Evolutionary conservation across 2,797 vertebrate species (phyloP).

Genomic region (Adelosebastes latens): DNA sequence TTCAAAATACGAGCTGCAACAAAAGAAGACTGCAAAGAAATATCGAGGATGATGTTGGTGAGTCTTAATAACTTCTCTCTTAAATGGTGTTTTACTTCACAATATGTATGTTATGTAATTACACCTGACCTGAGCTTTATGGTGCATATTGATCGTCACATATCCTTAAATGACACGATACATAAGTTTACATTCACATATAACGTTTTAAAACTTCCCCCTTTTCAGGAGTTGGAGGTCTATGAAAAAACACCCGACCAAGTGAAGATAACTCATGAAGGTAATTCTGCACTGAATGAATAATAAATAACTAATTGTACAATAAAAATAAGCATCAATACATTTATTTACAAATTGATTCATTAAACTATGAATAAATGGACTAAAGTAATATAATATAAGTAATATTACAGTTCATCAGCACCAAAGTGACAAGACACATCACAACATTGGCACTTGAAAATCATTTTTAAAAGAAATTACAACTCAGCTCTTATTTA

Average conservation of each 20-base stretch:
- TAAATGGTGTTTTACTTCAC: no score
- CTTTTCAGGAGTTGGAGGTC: constrained; percentile 77
- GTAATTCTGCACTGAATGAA: constrained; percentile 39
- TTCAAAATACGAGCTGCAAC: constrained; percentile 71
- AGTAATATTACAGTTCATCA: not conserved
- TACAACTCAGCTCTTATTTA: not conserved
- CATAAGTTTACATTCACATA: not conserved
- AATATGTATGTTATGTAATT: no score
- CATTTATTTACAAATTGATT: no score
- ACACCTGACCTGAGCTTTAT: no score
- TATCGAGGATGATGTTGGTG: constrained; percentile 81
- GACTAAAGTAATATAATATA: no score
- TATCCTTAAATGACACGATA: not conserved
- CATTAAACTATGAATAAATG: no score
- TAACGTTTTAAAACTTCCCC: not conserved
- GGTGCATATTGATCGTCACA: no score
- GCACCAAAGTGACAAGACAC: not conserved
- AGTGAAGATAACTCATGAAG: constrained; percentile 79
- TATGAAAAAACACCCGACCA: constrained; percentile 82
- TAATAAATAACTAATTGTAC: no score
- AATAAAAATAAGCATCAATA: no score
- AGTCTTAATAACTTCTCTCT: constrained; percentile 12
- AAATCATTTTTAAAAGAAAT: not conserved
- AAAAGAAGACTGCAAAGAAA: constrained; percentile 78
- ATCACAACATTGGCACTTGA: not conserved